Percentiles rank a stretch among this genome's conserved stretches.
Conservation (phyloP, 92 coral and sea anemone species). For the Umimayanthus kanabou region DNA sequence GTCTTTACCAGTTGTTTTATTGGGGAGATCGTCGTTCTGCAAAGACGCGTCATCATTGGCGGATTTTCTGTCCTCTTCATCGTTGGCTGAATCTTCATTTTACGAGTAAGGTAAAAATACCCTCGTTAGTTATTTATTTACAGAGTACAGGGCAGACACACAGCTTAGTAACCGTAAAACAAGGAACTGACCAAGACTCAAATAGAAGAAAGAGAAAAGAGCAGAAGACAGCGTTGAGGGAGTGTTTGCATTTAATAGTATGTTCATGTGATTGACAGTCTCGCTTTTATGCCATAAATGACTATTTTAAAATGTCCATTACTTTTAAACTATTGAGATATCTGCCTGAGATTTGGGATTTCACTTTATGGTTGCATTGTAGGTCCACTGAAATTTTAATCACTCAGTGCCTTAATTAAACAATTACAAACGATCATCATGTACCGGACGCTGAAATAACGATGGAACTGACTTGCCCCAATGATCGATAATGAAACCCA, state of each 20-base stretch:
- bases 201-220: too few species aligned
- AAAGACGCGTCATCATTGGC: neutral
- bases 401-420: neutral
- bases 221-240: too few species aligned
- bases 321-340: too few species aligned
- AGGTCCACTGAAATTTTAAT: neutral
- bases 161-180: too few species aligned
- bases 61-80: neutral
- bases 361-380: neutral
- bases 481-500: neutral
- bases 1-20: constrained; percentile 20
- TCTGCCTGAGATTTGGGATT: neutral
- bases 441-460: too few species aligned
- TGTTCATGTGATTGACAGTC: too few species aligned
- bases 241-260: too few species aligned
- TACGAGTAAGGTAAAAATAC: neutral
- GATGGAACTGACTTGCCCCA: neutral
- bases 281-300: too few species aligned
- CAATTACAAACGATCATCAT: too few species aligned
- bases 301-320: too few species aligned
- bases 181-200: too few species aligned
- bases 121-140: neutral
- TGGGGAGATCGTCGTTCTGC: constrained; percentile 20
- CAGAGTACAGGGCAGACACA: too few species aligned
- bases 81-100: neutral